A percentile compares a stretch with the other conserved stretches of the same genome.
Conservation (phyloP, 1,140 invertebrate genomes). For the Hylaeus anthracinus region DNA sequence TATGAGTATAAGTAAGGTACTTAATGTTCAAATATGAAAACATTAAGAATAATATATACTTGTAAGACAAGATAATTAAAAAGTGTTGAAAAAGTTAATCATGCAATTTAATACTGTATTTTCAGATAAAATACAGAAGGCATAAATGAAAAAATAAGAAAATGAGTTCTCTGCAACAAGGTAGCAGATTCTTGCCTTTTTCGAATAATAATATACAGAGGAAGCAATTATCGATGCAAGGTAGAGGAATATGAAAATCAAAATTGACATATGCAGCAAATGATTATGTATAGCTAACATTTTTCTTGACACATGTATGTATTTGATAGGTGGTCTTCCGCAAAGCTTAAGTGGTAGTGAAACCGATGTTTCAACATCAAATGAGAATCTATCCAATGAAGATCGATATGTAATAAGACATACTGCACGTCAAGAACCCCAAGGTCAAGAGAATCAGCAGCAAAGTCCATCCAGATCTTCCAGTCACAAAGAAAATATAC, state of each 20-base stretch:
- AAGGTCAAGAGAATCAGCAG: constrained; percentile 92
- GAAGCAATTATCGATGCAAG: constrained; percentile 79
- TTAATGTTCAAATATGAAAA: too few species aligned
- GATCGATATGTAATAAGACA: constrained; percentile 91
- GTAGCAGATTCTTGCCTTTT: constrained; percentile 79
- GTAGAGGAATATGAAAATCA: constrained; percentile 61
- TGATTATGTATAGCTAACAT: constrained; percentile 17
- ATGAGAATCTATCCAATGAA: constrained; percentile 93
- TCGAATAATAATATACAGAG: constrained; percentile 80
- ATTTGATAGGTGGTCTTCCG: constrained; percentile 82
- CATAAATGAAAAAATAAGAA: constrained; percentile 74
- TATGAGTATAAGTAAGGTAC: too few species aligned
- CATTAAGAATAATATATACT: too few species aligned
- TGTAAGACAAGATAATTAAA: too few species aligned
- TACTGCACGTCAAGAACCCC: constrained; percentile 93
- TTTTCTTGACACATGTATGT: neutral
- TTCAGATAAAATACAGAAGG: constrained; percentile 71
- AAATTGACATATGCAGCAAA: neutral
- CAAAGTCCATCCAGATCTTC: constrained; percentile 80
- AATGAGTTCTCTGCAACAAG: constrained; percentile 81
- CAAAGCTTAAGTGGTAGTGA: constrained; percentile 92
- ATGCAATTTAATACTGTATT: constrained; percentile 22
- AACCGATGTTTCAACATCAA: constrained; percentile 94
- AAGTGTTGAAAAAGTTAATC: too few species aligned
- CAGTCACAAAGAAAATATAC: constrained; percentile 80